Evolutionary conservation across 2,113 vertebrate species (phyloP).

Genomic region (Pseudois nayaur): DNA sequence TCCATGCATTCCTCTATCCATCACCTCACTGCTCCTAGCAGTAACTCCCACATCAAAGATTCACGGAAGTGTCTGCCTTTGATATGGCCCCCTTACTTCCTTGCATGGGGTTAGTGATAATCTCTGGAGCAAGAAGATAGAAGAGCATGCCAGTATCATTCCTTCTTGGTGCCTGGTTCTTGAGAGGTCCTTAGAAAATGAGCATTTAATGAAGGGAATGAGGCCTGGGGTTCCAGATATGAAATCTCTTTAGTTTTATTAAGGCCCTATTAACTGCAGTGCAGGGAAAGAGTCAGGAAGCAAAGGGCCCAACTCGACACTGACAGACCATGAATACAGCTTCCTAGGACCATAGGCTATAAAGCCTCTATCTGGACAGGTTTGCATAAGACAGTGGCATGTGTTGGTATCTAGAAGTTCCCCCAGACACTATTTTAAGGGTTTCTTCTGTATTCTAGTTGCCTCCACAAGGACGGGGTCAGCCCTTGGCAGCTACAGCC

Average conservation of each 20-base stretch:
- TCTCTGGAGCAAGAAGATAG: not conserved
- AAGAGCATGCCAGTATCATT: not conserved
- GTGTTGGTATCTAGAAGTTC: not conserved
- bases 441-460: not conserved
- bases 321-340: not conserved
- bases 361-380: not conserved
- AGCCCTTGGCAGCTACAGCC: not conserved
- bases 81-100: not conserved
- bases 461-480: not conserved
- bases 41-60: not conserved
- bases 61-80: not conserved
- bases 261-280: not conserved
- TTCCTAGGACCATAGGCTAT: not conserved
- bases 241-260: not conserved
- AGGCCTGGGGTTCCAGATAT: not conserved
- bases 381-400: not conserved
- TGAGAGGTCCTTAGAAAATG: not conserved
- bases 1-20: not conserved
- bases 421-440: not conserved
- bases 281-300: not conserved
- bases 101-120: not conserved
- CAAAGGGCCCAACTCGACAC: not conserved
- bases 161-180: not conserved
- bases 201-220: not conserved
- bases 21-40: not conserved